Conservation (phyloP, 2,888 invertebrate genomes). For the Tenthredo livida region DNA sequence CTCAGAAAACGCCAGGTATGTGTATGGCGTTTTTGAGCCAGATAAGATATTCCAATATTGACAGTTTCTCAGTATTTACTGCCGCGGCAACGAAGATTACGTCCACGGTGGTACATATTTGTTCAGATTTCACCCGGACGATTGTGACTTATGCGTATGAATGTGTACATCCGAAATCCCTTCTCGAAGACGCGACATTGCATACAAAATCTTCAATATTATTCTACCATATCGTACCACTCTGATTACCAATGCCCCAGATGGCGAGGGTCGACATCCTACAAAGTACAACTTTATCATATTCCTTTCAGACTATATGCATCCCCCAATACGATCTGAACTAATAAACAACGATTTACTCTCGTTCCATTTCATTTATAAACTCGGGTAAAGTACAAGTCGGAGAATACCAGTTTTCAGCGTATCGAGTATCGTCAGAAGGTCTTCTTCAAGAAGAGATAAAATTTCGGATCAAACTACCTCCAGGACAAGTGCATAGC, state of each 20-base stretch:
- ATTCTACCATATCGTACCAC: not conserved
- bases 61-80: constrained; percentile 72
- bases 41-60: constrained; percentile 75
- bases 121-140: constrained; percentile 66
- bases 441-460: not conserved
- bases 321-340: not conserved
- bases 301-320: not conserved
- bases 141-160: not conserved
- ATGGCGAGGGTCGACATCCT: constrained; percentile 32
- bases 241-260: constrained; percentile 35
- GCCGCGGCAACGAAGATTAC: constrained; percentile 65
- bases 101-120: constrained; percentile 68
- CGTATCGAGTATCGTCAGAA: not conserved
- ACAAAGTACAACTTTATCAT: constrained; percentile 5
- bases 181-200: not conserved
- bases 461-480: not conserved
- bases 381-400: not conserved
- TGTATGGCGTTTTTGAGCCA: constrained; percentile 65
- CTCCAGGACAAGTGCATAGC: not conserved
- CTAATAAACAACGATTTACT: not conserved
- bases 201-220: constrained; percentile 4
- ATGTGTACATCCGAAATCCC: not conserved
- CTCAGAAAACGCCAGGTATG: constrained; percentile 61
- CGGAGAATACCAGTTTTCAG: not conserved
- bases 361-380: not conserved